Conservation (phyloP, 2,888 invertebrate species). For the Macaria notata region DNA sequence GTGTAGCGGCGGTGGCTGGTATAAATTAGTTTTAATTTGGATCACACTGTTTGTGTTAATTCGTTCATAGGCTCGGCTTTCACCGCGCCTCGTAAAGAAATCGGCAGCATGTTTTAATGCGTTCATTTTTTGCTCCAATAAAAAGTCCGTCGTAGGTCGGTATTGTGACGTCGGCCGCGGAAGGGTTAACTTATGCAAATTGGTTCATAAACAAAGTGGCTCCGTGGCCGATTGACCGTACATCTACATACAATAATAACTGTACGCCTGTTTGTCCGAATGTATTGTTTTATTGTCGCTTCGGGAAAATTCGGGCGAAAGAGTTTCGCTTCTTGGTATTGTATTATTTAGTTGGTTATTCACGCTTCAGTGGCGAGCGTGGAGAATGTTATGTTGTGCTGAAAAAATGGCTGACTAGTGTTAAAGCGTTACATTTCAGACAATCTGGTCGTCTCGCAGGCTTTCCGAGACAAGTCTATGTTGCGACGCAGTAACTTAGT, state of each 20-base stretch:
- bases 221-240: conserved; percentile 46
- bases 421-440: too few relatives aligned
- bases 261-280: conserved; percentile 45
- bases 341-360: conserved; percentile 8
- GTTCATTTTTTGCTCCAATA: conserved; percentile 71
- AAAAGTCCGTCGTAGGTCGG: conserved; percentile 39
- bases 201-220: conserved; percentile 61
- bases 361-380: conserved; percentile 6
- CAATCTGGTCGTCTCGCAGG: too few relatives aligned
- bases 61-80: conserved; percentile 28
- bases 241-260: conserved; percentile 47
- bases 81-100: conserved; percentile 34
- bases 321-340: conserved; percentile 27
- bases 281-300: conserved; percentile 37
- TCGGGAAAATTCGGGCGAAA: conserved; percentile 30
- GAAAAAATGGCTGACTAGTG: background rate
- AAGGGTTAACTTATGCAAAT: conserved; percentile 80
- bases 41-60: conserved; percentile 32
- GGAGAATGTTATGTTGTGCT: conserved; percentile 4
- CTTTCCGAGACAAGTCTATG: too few relatives aligned
- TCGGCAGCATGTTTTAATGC: conserved; percentile 50
- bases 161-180: conserved; percentile 50
- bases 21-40: conserved; percentile 6
- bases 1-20: background rate
- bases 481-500: too few relatives aligned